Conservation (phyloP, 2,888 invertebrate species). For the Pomacea canaliculata region DNA sequence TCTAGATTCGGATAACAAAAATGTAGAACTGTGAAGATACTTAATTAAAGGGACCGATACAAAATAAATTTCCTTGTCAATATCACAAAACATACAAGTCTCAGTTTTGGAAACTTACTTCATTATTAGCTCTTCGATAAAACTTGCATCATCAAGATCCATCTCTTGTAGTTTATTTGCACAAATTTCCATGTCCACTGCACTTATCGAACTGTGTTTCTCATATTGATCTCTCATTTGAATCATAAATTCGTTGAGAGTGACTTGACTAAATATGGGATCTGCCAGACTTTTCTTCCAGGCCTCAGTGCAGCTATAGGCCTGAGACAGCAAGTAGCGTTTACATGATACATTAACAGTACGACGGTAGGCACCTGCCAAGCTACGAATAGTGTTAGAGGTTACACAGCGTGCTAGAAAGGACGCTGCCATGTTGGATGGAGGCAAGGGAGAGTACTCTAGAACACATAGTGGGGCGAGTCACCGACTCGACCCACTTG, state of each 20-base stretch:
- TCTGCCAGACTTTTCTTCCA: constrained; percentile 38
- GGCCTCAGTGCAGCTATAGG: constrained; percentile 37
- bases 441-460: constrained; percentile 2
- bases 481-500: too few relatives aligned
- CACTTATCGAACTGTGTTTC: constrained; percentile 77
- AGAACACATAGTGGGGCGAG: too few relatives aligned
- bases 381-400: neutral
- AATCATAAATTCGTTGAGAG: constrained; percentile 75
- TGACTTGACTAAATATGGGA: constrained; percentile 24
- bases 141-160: constrained; percentile 72
- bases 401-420: constrained; percentile 22
- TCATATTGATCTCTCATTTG: constrained; percentile 79
- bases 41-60: too few relatives aligned
- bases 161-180: constrained; percentile 83
- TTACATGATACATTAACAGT: constrained; percentile 6
- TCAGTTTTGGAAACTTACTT: constrained; percentile 42
- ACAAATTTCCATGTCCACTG: constrained; percentile 85
- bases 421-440: constrained; percentile 31
- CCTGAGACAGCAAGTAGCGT: constrained; percentile 36
- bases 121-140: constrained; percentile 73
- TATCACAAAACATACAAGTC: neutral
- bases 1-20: too few relatives aligned
- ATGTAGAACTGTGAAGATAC: too few relatives aligned
- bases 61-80: too few relatives aligned
- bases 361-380: neutral